These are phyloP conservation scores for Colinus virginianus DNA, from an alignment of 2,113 vertebrate species.

Conservation along the genomic window DNA sequence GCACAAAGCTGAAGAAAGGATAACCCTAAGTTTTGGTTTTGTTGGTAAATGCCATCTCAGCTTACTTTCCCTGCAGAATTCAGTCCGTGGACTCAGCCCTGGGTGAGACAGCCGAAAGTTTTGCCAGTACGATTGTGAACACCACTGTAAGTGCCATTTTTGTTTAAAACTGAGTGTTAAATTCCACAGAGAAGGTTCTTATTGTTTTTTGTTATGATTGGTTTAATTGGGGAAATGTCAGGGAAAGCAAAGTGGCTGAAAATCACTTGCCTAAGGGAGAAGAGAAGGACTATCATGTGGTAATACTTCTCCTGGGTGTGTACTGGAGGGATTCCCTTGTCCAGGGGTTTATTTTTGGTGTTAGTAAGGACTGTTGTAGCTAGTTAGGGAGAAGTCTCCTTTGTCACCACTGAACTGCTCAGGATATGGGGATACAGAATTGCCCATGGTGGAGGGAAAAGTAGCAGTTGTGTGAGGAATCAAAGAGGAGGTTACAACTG, in stretches of 20 bases:
- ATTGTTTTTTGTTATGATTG: neutral
- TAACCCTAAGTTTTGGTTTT: neutral
- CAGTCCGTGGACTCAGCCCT: conserved; percentile 57
- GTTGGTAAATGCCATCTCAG: neutral
- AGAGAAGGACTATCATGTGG: neutral
- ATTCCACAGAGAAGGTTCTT: neutral
- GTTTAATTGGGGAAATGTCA: neutral
- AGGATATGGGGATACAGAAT: no score
- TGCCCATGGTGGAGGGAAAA: neutral
- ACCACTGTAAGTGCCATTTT: neutral
- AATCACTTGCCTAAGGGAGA: neutral
- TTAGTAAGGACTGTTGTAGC: neutral
- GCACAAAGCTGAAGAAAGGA: neutral
- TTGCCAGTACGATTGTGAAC: fast-evolving
- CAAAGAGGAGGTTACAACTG: neutral
- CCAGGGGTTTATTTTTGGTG: neutral
- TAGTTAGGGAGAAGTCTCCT: neutral
- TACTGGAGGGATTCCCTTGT: neutral
- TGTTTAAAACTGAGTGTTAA: neutral
- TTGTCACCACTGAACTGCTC: fast-evolving
- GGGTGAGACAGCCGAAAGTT: neutral
- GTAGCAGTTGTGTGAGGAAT: neutral
- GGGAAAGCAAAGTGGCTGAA: neutral
- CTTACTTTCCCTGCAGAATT: conserved; percentile 63
- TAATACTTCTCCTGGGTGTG: neutral